phyloP scores from a whole-genome alignment of 2,113 vertebrate genomes.

The Peromyscus maniculatus region DNA sequence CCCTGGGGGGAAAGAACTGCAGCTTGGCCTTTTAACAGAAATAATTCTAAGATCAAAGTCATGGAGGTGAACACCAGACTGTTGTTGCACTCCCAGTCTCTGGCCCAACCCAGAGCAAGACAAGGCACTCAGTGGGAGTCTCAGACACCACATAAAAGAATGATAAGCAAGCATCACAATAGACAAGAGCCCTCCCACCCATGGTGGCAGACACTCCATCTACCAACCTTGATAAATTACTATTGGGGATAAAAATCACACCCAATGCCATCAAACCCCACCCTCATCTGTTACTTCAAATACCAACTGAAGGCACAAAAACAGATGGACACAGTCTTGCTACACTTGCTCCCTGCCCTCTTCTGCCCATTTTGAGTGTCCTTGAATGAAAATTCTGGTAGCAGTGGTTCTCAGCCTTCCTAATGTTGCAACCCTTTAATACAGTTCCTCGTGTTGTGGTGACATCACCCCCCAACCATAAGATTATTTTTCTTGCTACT shows the following conservation, averaged over 20 bases:
- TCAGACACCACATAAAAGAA: not conserved
- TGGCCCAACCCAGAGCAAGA: not conserved
- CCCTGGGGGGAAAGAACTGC: not conserved
- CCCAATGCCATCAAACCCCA: not conserved
- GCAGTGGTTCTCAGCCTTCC: not conserved
- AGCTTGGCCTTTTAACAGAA: not conserved
- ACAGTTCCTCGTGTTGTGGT: not conserved
- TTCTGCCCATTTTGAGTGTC: not conserved
- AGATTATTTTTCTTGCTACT: not conserved
- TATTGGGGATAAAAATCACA: not conserved
- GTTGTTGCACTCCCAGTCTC: not conserved
- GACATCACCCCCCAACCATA: not conserved
- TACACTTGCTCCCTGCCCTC: no score
- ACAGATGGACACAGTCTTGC: not conserved
- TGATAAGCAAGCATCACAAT: no score
- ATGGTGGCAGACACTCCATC: not conserved
- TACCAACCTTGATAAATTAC: not conserved
- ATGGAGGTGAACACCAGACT: not conserved
- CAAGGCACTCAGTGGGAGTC: no score
- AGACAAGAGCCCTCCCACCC: not conserved
- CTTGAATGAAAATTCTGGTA: not conserved
- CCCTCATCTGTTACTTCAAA: not conserved
- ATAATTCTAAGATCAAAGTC: not conserved
- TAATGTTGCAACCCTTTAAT: not conserved
- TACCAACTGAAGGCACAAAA: not conserved